Conservation (phyloP, 2,888 invertebrate genomes). For the Eutolmus rufibarbis region DNA sequence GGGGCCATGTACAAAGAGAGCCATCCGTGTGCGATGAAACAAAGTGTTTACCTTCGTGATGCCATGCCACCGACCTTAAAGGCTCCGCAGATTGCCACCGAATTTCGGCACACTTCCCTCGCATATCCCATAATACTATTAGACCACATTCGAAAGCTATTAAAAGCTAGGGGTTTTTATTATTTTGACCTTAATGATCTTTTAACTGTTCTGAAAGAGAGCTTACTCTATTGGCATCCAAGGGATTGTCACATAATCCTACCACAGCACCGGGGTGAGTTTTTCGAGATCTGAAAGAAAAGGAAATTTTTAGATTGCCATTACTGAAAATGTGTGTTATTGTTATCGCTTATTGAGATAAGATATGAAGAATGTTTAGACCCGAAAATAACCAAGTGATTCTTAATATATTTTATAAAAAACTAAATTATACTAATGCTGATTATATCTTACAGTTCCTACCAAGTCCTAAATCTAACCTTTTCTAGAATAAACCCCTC, state of each 20-base stretch:
- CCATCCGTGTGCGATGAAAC: slow-evolving; percentile 97
- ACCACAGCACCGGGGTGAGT: slow-evolving; percentile 97
- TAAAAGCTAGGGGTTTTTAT: slow-evolving; percentile 73
- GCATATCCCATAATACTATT: slow-evolving; percentile 95
- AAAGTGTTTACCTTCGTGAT: slow-evolving; percentile 96
- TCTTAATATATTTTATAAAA: background rate
- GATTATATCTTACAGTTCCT: too few species aligned
- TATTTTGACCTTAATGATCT: slow-evolving; percentile 12
- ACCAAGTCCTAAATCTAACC: too few species aligned
- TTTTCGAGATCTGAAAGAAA: slow-evolving; percentile 82
- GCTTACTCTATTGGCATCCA: slow-evolving; percentile 92
- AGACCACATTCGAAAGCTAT: slow-evolving; percentile 96
- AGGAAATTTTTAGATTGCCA: slow-evolving; percentile 43
- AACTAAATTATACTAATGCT: too few species aligned
- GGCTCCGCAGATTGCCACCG: slow-evolving; percentile 80
- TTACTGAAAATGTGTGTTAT: background rate
- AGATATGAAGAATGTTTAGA: background rate
- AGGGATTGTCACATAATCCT: slow-evolving; percentile 95
- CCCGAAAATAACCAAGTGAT: background rate
- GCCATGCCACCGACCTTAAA: slow-evolving; percentile 91
- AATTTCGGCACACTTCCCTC: slow-evolving; percentile 83
- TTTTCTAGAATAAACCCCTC: too few species aligned
- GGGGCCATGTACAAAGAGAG: slow-evolving; percentile 91
- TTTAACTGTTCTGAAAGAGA: background rate
- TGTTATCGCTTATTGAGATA: background rate